A percentile compares a stretch with the other conserved stretches of the same genome.
Conservation (phyloP, 2,113 vertebrate genomes). For the Pterocles burchelli region DNA sequence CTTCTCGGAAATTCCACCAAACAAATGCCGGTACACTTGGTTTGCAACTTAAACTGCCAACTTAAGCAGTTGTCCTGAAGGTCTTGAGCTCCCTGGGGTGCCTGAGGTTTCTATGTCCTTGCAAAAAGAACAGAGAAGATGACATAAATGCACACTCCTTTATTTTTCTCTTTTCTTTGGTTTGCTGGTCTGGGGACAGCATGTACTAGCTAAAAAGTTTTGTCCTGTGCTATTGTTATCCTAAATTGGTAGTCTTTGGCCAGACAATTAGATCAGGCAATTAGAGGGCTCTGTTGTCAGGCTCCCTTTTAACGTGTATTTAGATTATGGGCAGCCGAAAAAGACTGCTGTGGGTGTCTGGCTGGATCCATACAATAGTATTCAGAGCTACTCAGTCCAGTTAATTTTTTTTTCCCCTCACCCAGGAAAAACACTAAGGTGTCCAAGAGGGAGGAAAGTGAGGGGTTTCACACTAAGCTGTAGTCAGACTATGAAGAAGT, state of each 20-base stretch:
- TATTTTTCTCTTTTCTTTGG: conserved; percentile 21
- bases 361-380: not conserved
- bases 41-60: conserved; percentile 20
- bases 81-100: not conserved
- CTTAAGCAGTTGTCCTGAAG: conserved; percentile 36
- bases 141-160: not conserved
- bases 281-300: conserved; percentile 2
- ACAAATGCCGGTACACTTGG: not conserved
- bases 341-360: not conserved
- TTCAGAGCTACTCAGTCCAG: not conserved
- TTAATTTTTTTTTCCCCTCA: not conserved
- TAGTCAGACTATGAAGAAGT: not conserved
- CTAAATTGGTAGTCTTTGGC: conserved; percentile 40
- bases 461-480: not conserved
- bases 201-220: conserved; percentile 33
- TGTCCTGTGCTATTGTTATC: conserved; percentile 30
- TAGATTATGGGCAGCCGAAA: not conserved
- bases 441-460: not conserved
- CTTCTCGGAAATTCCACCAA: not conserved
- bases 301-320: not conserved
- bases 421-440: not conserved
- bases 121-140: not conserved
- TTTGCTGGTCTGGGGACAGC: conserved; percentile 34
- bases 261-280: conserved; percentile 23
- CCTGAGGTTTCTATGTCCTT: conserved; percentile 24